Base-by-base conservation (phyloP, 2,888 invertebrate species). In the Oligia strigilis region DNA sequence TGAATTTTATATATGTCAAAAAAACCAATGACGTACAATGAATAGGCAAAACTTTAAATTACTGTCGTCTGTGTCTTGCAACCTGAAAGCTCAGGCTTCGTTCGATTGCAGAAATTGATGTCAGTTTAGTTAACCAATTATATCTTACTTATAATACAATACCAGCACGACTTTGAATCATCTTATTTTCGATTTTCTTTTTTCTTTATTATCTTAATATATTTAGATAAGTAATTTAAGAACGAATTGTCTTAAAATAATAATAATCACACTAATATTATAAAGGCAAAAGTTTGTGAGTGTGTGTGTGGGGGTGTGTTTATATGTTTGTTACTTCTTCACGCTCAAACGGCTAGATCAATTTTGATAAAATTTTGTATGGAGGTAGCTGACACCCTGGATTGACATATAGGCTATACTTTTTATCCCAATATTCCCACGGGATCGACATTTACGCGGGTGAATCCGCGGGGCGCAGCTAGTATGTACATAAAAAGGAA, bases 11-110 rank as follows among this genome's bases (percentile, higher is more conserved):
- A 36, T 36, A 36, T 75, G 71, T 69, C 75, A 69, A 75, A 55
- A 14, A 8, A 43, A 69, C 43, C 69, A 64, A 70, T 74, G 70
- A 70, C 60, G 65, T 70, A 70, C 69, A 55, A 70, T 40, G 40
- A 70, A 69, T 55, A 55, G 73, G 43, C 52, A 70, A n/a, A 67
- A n/a, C 19, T 67, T 72, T n/a, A n/a, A 58, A 17, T 69, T 58
- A 19, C 43, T 29, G 4, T 17, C 36, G 23, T 46, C 9, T 58
- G 36, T 40, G 11, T 19, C n/a, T 66, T 60, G 29, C 23, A 17
- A 67, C 5, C 46, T n/a, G 19, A 43, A 67, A 19, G 19, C 52
- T n/a, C n/a, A n/a, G n/a, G n/a, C n/a, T n/a, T n/a, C n/a, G 8
- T 23, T 79, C 17, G 3, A 49, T 11, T 40, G 52, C 19, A 40